A percentile compares a stretch with the other conserved stretches of the same genome.
phyloP scores from a whole-genome alignment of 2,113 vertebrate species.

The Limnothrissa miodon region DNA sequence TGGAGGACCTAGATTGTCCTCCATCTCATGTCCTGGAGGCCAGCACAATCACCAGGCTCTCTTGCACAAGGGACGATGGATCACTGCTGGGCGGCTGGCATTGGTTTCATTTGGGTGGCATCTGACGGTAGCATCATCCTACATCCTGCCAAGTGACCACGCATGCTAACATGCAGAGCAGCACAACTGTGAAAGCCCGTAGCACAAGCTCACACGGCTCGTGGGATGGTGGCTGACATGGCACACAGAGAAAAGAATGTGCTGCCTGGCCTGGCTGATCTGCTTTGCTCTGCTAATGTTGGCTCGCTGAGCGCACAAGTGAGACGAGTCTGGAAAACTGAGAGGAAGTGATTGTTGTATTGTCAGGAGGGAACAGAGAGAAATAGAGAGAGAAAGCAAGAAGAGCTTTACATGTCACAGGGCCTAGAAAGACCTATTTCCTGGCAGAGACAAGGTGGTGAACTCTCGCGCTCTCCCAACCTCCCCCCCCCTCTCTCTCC shows the following conservation, averaged over 20 bases:
- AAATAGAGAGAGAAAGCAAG: background rate
- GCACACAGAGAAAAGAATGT: background rate
- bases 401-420: background rate
- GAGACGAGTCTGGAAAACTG: background rate
- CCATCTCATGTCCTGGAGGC: background rate
- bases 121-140: background rate
- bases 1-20: background rate
- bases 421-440: conserved; percentile 8
- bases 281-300: background rate
- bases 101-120: background rate
- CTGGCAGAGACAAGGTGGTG: background rate
- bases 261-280: background rate
- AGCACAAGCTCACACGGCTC: background rate
- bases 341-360: background rate
- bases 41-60: background rate
- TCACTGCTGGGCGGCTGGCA: background rate
- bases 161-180: background rate
- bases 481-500: conserved; percentile 11
- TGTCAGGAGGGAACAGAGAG: background rate
- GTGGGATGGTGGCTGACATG: background rate
- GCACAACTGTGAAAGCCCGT: no score
- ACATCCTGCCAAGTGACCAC: background rate
- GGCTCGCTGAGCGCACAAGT: background rate
- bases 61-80: background rate
- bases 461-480: background rate